These are phyloP conservation scores for Theretra japonica DNA, from an alignment of 2,888 invertebrate species.

Conservation along the genomic window DNA sequence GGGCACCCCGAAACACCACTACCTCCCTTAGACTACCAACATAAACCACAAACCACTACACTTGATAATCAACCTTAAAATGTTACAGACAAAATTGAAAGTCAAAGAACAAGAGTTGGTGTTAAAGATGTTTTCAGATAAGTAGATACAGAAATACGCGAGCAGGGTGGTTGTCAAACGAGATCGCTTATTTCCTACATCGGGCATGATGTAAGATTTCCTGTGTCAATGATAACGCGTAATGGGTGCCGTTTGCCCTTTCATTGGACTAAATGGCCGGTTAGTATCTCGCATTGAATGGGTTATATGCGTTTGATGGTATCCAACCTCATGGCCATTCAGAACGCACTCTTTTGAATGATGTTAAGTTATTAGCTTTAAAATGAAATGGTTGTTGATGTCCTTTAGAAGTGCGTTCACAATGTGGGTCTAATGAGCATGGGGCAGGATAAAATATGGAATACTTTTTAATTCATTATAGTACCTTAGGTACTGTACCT, in stretches of 20 bases:
- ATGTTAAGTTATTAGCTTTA: neutral
- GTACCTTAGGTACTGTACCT: too few species aligned
- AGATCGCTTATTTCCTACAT: slow-evolving; percentile 79
- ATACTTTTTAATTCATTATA: too few species aligned
- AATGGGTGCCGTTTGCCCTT: slow-evolving; percentile 66
- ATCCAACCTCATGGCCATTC: slow-evolving; percentile 1
- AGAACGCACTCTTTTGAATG: neutral
- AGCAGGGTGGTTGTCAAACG: slow-evolving; percentile 67
- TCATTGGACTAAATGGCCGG: slow-evolving; percentile 47
- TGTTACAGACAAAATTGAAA: accelerated
- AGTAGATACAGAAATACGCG: slow-evolving; percentile 59
- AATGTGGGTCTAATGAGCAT: too few species aligned
- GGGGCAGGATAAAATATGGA: too few species aligned
- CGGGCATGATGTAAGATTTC: slow-evolving; percentile 78
- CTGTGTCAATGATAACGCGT: slow-evolving; percentile 71
- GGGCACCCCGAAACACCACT: slow-evolving; percentile 69
- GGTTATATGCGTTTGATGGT: slow-evolving; percentile 6
- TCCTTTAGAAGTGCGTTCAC: neutral
- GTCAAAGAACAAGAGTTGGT: neutral
- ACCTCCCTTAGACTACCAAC: slow-evolving; percentile 39
- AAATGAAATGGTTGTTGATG: neutral
- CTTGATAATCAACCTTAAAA: slow-evolving; percentile 34
- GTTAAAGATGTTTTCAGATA: slow-evolving; percentile 37
- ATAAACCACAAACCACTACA: slow-evolving; percentile 26
- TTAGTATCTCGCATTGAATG: slow-evolving; percentile 36